phyloP scores from a whole-genome alignment of 2,888 invertebrate genomes.

The Baronia brevicornis region DNA sequence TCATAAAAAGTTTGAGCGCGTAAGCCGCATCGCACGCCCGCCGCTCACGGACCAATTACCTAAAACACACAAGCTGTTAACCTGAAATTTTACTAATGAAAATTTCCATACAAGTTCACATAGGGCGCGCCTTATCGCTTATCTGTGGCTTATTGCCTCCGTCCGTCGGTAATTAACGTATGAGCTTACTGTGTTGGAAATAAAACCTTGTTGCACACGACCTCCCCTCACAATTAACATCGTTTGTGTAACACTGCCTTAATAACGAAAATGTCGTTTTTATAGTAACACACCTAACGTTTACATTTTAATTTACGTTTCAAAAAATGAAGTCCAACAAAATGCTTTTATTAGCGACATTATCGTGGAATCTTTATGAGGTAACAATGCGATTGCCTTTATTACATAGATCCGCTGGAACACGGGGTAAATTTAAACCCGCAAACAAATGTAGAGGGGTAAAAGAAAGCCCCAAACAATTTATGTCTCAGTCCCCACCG shows the following conservation, averaged over 20 bases:
- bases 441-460: conserved; percentile 55
- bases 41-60: conserved; percentile 65
- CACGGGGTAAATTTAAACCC: conserved; percentile 60
- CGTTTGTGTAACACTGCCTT: not conserved
- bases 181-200: conserved; percentile 30
- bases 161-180: conserved; percentile 50
- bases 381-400: conserved; percentile 33
- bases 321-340: conserved; percentile 21
- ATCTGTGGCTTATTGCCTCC: conserved; percentile 59
- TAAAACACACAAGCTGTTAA: conserved; percentile 66
- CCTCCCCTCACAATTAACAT: conserved; percentile 3
- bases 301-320: no score
- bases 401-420: conserved; percentile 28
- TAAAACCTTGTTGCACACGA: conserved; percentile 7
- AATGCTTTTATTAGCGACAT: conserved; percentile 29
- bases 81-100: conserved; percentile 71
- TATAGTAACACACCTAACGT: no score
- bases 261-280: conserved; percentile 12
- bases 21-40: conserved; percentile 43
- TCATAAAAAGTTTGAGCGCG: conserved; percentile 46
- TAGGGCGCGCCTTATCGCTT: conserved; percentile 65
- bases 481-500: conserved; percentile 47
- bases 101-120: conserved; percentile 47
- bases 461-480: conserved; percentile 41
- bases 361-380: conserved; percentile 34